Conservation (phyloP, 2,797 vertebrate genomes). For the Anableps anableps region DNA sequence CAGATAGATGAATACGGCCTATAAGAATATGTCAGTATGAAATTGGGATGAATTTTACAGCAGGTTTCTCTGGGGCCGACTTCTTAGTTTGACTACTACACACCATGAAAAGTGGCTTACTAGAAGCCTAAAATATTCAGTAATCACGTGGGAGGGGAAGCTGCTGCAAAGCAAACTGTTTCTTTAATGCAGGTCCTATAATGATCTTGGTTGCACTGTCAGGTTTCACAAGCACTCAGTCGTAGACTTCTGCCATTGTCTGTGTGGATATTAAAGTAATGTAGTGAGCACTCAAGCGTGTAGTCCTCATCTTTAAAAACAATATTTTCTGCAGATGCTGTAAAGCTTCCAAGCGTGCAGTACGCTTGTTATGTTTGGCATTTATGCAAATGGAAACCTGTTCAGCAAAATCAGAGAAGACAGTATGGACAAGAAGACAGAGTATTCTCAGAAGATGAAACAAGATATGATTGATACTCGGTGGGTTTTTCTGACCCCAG, state of each 20-base stretch:
- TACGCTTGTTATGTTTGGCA: constrained; percentile 6
- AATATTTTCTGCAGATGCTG: constrained; percentile 19
- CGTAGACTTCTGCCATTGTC: constrained; percentile 24
- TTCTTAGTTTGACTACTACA: constrained; percentile 40
- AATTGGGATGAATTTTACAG: background rate
- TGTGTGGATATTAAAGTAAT: constrained; percentile 14
- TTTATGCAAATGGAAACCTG: constrained; percentile 55
- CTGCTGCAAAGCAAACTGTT: constrained; percentile 51
- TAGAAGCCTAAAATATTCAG: constrained; percentile 68
- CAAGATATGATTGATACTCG: constrained; percentile 65
- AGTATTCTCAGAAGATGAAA: constrained; percentile 51
- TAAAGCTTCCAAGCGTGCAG: constrained; percentile 32
- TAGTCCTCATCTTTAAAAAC: constrained; percentile 14
- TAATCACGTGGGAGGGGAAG: constrained; percentile 47
- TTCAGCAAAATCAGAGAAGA: constrained; percentile 57
- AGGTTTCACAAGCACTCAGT: constrained; percentile 31
- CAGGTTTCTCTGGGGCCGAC: constrained; percentile 7
- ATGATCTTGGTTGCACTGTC: constrained; percentile 28
- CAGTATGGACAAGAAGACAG: constrained; percentile 47
- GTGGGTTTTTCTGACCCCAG: constrained; percentile 32
- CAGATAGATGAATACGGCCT: constrained; percentile 28
- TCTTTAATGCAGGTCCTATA: constrained; percentile 30
- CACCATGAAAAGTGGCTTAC: constrained; percentile 63
- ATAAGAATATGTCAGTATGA: constrained; percentile 3
- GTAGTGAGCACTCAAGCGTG: constrained; percentile 18